phyloP scores from a whole-genome alignment of 2,797 vertebrate species.

The Poeciliopsis turneri region DNA sequence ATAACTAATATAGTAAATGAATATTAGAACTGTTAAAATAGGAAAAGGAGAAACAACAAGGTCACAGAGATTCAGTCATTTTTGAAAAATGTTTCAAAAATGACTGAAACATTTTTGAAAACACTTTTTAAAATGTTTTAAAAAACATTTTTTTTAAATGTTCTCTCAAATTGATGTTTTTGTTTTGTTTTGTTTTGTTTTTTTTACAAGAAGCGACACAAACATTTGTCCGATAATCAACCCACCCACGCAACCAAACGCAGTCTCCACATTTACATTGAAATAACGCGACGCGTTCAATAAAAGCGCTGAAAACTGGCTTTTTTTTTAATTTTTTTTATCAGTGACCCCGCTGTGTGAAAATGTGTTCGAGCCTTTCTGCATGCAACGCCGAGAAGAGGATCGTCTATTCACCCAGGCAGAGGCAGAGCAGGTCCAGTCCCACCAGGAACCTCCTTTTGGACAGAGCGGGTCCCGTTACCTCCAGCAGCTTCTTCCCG shows the following conservation, averaged over 20 bases:
- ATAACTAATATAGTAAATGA: background rate
- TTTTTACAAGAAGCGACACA: background rate
- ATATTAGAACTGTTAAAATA: background rate
- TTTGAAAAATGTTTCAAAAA: background rate
- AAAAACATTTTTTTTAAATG: background rate
- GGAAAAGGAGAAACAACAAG: background rate
- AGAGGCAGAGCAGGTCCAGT: constrained; percentile 73
- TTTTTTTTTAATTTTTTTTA: too few species aligned
- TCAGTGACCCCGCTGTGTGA: background rate
- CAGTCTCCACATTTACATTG: background rate
- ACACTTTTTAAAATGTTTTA: too few species aligned
- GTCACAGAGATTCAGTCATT: background rate
- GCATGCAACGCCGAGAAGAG: background rate
- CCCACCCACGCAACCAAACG: background rate
- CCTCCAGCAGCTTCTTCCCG: constrained; percentile 56
- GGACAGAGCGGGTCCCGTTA: constrained; percentile 58
- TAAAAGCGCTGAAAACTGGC: background rate
- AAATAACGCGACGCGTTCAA: background rate
- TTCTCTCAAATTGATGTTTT: background rate
- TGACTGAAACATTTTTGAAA: background rate
- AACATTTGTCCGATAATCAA: background rate
- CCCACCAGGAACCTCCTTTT: constrained; percentile 71
- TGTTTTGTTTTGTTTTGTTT: background rate
- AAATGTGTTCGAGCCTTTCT: background rate
- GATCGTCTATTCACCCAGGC: constrained; percentile 63